Conservation (phyloP, 1,140 invertebrate species). For the Phenacoccus solenopsis region DNA sequence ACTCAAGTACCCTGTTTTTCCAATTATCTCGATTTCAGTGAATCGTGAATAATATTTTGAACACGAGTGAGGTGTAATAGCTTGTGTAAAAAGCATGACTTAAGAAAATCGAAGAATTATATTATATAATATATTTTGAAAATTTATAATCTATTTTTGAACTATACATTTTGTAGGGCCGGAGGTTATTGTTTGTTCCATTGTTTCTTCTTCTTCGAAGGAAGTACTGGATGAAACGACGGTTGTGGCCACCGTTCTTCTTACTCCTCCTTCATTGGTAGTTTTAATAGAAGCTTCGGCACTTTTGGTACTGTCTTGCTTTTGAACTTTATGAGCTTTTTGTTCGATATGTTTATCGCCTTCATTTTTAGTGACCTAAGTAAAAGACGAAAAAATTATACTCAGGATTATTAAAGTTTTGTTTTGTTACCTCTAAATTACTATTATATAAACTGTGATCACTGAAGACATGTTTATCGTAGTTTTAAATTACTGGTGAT, state of each 20-base stretch:
- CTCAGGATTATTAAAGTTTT: too few species aligned
- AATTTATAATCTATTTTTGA: not conserved
- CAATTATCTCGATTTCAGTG: too few species aligned
- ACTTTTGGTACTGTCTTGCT: constrained; percentile 5
- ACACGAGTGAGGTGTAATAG: too few species aligned
- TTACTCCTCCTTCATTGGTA: constrained; percentile 4
- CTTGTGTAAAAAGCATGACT: too few species aligned
- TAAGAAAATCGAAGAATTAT: too few species aligned
- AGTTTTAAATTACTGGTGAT: not conserved
- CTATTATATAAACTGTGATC: not conserved
- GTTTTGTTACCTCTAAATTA: too few species aligned
- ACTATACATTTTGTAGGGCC: constrained; percentile 3
- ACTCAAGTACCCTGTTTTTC: too few species aligned
- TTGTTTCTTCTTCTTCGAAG: constrained; percentile 10
- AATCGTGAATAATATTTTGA: too few species aligned
- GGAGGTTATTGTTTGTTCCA: not conserved
- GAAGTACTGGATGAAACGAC: not conserved
- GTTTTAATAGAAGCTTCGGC: not conserved
- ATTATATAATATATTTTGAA: not conserved
- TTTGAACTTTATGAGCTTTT: not conserved
- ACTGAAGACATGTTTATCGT: not conserved
- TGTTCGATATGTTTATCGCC: constrained; percentile 6
- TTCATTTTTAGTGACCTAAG: not conserved
- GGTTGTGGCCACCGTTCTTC: not conserved
- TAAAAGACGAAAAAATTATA: not conserved